phyloP scores from a whole-genome alignment of 2,797 vertebrate genomes.

The Decapterus maruadsi region DNA sequence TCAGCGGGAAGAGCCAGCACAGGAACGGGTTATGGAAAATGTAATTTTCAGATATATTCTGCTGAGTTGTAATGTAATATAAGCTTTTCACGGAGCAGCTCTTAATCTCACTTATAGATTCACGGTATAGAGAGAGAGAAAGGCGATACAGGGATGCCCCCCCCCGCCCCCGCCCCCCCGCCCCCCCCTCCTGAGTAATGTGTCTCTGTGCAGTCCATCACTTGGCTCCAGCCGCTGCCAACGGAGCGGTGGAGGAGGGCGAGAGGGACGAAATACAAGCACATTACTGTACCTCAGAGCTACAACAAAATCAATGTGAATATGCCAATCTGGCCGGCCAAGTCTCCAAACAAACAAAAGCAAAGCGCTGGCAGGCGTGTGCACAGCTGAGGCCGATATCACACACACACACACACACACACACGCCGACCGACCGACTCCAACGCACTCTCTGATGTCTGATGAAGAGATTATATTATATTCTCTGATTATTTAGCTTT shows the following conservation, averaged over 20 bases:
- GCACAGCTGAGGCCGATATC: constrained; percentile 26
- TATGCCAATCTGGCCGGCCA: constrained; percentile 52
- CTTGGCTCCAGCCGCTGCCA: constrained; percentile 62
- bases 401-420: too few species aligned
- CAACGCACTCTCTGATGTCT: constrained; percentile 23
- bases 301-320: constrained; percentile 74
- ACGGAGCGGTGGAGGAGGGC: constrained; percentile 23
- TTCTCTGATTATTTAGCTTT: constrained; percentile 10
- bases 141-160: constrained; percentile 33
- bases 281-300: constrained; percentile 66
- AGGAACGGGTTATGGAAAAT: constrained; percentile 4
- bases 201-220: constrained; percentile 57
- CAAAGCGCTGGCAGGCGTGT: constrained; percentile 53
- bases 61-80: constrained; percentile 22
- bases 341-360: constrained; percentile 39
- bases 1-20: not conserved
- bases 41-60: not conserved
- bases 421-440: constrained; percentile 10
- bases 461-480: constrained; percentile 16
- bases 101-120: constrained; percentile 38
- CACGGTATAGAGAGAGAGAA: constrained; percentile 7
- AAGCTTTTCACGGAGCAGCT: constrained; percentile 27
- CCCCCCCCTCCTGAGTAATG: constrained; percentile 29
- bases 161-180: not conserved
- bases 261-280: constrained; percentile 53